A percentile compares a stretch with the other conserved stretches of the same genome.
These are phyloP conservation scores for Blennius ocellaris DNA, from an alignment of 2,113 vertebrate species.

Conservation along the genomic window DNA sequence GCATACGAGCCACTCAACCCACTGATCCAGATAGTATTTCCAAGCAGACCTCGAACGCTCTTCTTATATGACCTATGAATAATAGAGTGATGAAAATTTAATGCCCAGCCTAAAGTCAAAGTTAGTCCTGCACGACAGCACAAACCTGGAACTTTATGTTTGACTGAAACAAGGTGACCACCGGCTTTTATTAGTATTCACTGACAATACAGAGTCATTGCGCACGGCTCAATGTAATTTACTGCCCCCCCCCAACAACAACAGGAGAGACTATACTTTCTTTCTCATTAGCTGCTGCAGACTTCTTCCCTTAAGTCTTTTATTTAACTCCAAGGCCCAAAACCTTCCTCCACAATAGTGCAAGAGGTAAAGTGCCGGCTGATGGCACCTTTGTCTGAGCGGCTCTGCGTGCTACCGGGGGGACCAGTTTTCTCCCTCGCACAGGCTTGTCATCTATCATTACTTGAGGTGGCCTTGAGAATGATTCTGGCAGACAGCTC, in stretches of 20 bases:
- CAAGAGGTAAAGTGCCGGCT: constrained; percentile 29
- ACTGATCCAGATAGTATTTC: not conserved
- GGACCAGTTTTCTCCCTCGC: constrained; percentile 55
- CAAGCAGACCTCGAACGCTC: not conserved
- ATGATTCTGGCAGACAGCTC: constrained; percentile 69
- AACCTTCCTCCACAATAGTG: constrained; percentile 5
- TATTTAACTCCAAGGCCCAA: constrained; percentile 7
- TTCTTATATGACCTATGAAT: not conserved
- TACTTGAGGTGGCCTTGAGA: constrained; percentile 62
- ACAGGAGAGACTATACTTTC: constrained; percentile 29
- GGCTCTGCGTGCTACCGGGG: constrained; percentile 36
- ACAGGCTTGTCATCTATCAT: constrained; percentile 76
- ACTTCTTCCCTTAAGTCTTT: constrained; percentile 25
- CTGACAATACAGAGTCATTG: constrained; percentile 11
- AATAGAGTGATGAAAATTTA: constrained; percentile 7
- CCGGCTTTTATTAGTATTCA: constrained; percentile 44
- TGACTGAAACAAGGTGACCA: constrained; percentile 34
- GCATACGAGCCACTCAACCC: not conserved
- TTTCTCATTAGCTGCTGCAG: constrained; percentile 39
- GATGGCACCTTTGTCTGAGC: constrained; percentile 57
- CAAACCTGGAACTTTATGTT: constrained; percentile 22
- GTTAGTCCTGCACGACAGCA: not conserved
- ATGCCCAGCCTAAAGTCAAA: constrained; percentile 20
- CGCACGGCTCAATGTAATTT: constrained; percentile 36
- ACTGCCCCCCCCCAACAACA: constrained; percentile 11